Conservation (phyloP, 2,113 vertebrate genomes). For the Rhagologus leucostigma region DNA sequence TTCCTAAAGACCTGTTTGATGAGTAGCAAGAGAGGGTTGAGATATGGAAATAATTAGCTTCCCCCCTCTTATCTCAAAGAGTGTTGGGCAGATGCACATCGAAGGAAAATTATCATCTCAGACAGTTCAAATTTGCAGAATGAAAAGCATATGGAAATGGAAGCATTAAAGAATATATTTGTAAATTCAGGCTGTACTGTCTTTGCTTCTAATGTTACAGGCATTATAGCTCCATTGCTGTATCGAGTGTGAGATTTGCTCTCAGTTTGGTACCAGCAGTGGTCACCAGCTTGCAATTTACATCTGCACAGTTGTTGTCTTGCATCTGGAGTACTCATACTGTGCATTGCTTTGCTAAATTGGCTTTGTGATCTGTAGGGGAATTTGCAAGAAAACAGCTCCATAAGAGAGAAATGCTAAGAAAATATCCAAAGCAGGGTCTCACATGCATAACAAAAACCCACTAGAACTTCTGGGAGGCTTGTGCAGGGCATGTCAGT, state of each 20-base stretch:
- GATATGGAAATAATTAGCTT: neutral
- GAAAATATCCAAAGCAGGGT: neutral
- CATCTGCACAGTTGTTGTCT: fast-evolving
- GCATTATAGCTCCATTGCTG: neutral
- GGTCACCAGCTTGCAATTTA: neutral
- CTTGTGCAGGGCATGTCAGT: neutral
- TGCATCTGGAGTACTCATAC: neutral
- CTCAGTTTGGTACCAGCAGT: neutral
- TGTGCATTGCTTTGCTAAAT: neutral
- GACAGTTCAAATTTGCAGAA: neutral
- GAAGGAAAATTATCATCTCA: neutral
- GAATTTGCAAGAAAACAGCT: neutral
- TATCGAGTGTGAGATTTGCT: neutral
- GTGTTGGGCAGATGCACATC: neutral
- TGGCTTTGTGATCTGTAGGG: neutral
- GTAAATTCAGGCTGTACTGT: neutral
- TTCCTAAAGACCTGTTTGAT: neutral
- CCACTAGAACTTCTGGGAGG: neutral
- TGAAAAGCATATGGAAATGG: constrained; percentile 22
- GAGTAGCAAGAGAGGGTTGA: neutral
- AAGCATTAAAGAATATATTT: neutral
- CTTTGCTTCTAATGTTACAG: neutral
- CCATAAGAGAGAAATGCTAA: neutral
- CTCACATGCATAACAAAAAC: neutral
- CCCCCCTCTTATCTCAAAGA: neutral